Evolutionary conservation across 2,113 vertebrate species (phyloP).

Genomic region (Donacobius atricapilla): DNA sequence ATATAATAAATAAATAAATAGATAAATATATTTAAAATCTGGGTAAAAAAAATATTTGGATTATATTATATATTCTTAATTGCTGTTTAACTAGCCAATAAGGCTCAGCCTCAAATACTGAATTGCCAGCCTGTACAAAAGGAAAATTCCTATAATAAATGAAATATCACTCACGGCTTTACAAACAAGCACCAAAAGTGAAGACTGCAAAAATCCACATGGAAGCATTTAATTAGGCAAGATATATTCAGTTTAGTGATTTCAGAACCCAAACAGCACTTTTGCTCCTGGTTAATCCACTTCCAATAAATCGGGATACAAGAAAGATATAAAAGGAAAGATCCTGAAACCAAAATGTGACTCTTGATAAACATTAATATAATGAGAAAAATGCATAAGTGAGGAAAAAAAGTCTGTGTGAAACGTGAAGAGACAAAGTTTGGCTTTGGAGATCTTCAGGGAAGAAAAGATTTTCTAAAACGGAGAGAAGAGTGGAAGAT

Average conservation of each 20-base stretch:
- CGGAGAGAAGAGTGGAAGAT: not conserved
- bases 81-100: not conserved
- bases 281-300: not conserved
- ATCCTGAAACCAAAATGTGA: not conserved
- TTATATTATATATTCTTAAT: not conserved
- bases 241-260: not conserved
- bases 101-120: not conserved
- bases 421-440: not conserved
- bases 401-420: not conserved
- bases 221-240: not conserved
- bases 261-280: not conserved
- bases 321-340: not conserved
- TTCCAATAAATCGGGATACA: not conserved
- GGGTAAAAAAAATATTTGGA: not conserved
- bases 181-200: not conserved
- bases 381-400: not conserved
- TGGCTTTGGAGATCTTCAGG: not conserved
- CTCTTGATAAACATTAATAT: not conserved
- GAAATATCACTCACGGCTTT: not conserved
- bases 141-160: not conserved
- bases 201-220: not conserved
- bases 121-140: not conserved
- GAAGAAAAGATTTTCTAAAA: not conserved
- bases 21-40: not conserved
- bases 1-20: not conserved